Conservation (phyloP, 2,113 vertebrate species). For the Etia nguti region DNA sequence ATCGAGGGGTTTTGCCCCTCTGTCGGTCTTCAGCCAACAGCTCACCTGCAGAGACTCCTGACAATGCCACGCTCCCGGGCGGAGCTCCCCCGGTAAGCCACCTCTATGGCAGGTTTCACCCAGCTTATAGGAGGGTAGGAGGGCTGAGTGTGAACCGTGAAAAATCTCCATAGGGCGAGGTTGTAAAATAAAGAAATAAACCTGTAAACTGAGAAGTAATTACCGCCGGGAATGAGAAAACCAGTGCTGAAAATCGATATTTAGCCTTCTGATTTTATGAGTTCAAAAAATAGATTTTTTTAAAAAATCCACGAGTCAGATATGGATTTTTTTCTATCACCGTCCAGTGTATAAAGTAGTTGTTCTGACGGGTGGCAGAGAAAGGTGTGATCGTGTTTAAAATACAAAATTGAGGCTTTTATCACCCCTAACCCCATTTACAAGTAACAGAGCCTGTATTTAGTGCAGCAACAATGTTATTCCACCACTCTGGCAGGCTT, state of each 20-base stretch:
- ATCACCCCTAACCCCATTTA: background rate
- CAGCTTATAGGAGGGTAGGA: background rate
- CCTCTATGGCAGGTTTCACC: background rate
- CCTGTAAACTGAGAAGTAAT: background rate
- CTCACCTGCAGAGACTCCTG: conserved; percentile 40
- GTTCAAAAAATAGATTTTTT: background rate
- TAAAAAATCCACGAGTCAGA: background rate
- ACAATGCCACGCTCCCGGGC: conserved; percentile 36
- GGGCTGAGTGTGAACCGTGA: background rate
- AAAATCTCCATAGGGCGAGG: background rate
- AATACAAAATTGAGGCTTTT: background rate
- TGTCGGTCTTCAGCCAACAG: background rate
- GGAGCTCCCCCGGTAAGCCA: conserved; percentile 50
- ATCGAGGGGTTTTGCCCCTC: background rate
- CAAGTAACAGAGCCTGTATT: background rate
- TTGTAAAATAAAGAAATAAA: background rate
- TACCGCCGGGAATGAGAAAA: background rate
- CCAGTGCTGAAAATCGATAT: background rate
- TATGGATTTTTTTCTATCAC: background rate
- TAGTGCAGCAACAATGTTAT: background rate
- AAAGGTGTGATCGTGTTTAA: background rate
- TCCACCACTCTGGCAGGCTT: background rate
- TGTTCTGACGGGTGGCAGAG: background rate
- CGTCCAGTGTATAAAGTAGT: background rate
- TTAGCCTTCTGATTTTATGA: background rate